A percentile compares a stretch with the other conserved stretches of the same genome.
Conservation (phyloP, 2,113 vertebrate genomes). For the Rhizomys pruinosus region DNA sequence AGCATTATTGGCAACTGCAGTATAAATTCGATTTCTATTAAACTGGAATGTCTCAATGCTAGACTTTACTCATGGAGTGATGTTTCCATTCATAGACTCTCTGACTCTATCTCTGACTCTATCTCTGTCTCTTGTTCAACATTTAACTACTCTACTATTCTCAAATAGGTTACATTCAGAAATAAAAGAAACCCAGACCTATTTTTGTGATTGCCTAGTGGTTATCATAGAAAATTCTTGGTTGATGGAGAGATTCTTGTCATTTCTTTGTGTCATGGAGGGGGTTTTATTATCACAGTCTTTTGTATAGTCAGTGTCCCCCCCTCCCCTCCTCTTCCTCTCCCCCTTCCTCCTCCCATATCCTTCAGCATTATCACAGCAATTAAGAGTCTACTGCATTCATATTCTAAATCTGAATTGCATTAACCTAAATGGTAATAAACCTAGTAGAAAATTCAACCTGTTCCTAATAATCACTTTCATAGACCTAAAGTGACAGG, state of each 20-base stretch:
- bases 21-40: constrained; percentile 4
- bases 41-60: not conserved
- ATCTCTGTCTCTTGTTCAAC: not conserved
- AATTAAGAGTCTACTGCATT: not conserved
- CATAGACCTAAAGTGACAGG: not conserved
- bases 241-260: not conserved
- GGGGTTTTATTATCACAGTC: constrained; percentile 1
- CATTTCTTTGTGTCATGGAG: not conserved
- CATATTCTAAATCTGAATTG: constrained; percentile 2
- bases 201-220: not conserved
- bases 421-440: constrained; percentile 15
- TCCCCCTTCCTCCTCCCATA: not conserved
- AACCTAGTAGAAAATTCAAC: constrained; percentile 13
- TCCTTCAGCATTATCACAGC: not conserved
- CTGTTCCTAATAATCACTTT: constrained; percentile 31
- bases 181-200: not conserved
- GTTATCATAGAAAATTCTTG: not conserved
- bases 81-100: not conserved
- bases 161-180: not conserved
- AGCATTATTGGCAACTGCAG: not conserved
- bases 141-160: not conserved
- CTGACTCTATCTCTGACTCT: not conserved
- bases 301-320: not conserved
- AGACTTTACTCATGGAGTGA: not conserved
- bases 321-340: not conserved